Evolutionary conservation across 30 jellyfish, hydroid and myxozoan species (phyloP).

Genomic region (Aurelia coerulea): DNA sequence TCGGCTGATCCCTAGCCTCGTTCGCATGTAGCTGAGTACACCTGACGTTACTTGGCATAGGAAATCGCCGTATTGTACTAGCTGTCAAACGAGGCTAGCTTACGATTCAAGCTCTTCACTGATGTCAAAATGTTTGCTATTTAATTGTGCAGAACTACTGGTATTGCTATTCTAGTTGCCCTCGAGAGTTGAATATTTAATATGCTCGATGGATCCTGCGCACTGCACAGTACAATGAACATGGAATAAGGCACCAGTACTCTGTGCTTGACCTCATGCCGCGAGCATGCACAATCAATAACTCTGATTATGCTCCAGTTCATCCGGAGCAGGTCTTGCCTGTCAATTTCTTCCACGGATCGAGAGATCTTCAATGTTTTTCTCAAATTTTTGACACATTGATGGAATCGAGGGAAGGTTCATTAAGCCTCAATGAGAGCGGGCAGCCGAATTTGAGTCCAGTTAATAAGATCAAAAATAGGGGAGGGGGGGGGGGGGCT

Average conservation of each 20-base stretch:
- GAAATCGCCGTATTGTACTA: not conserved
- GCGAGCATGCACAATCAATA: slow-evolving; percentile 71
- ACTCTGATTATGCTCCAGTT: slow-evolving; percentile 29
- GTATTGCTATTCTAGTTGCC: slow-evolving; percentile 69
- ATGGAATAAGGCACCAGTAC: slow-evolving; percentile 74
- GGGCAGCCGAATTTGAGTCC: too few relatives aligned
- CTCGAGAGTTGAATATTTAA: slow-evolving; percentile 74
- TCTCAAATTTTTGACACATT: slow-evolving; percentile 34
- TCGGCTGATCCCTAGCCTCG: slow-evolving; percentile 57
- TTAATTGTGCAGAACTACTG: slow-evolving; percentile 45
- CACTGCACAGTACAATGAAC: slow-evolving; percentile 60
- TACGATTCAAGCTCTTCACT: slow-evolving; percentile 42
- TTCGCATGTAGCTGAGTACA: slow-evolving; percentile 33
- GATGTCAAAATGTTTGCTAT: slow-evolving; percentile 17
- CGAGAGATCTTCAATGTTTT: slow-evolving; percentile 42
- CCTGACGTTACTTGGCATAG: slow-evolving; percentile 45
- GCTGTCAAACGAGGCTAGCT: slow-evolving; percentile 49
- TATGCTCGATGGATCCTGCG: slow-evolving; percentile 49
- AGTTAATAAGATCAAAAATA: too few relatives aligned
- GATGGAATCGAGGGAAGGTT: slow-evolving; percentile 1
- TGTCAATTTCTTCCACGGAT: slow-evolving; percentile 43
- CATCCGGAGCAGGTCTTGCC: slow-evolving; percentile 51
- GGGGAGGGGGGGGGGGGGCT: too few relatives aligned
- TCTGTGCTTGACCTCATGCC: slow-evolving; percentile 75
- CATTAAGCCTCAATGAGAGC: not conserved